Evolutionary conservation across 2,888 invertebrate species (phyloP), one percentile per base, ranked within the genome.

Genomic region (Clunio marinus): DNA sequence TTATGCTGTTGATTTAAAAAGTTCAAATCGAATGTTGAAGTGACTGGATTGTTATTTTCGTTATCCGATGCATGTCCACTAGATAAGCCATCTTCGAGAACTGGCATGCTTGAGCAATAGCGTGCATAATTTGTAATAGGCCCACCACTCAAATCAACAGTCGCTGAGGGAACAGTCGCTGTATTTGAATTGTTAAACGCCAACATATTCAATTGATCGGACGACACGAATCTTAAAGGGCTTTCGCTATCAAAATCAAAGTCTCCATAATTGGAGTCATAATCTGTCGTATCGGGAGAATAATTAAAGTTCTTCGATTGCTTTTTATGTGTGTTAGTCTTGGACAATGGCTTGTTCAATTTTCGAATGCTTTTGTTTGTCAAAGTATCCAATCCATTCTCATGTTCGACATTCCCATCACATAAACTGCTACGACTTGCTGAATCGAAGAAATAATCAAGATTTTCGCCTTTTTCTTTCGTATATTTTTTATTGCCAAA

Each of bases 51-150:
- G 75, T 91, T 91, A 76, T 92, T 92, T 80, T 96, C 96, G 0
- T 88, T 90, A 76, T 96, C 96, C 71, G 94, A 94, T 1, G 89
- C 93, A 76, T 95, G 95, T 1, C 95, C 95, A 37, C 95, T 95
- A 1, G 95, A 95, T 69, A 96, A 81, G 0, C 95, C 96, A 78
- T 96, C 96, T 76, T 96, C 95, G 55, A 96, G 85, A 15, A 93
- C 88, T 0, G 96, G 96, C 89, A 96, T 90, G 73, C 86, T 87
- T 62, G 86, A 86, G 79, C 83, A 89, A 79, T 85, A 83, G 77
- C 84, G 83, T 41, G 86, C 81, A 74, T 85, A 84, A 75, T 85
- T 86, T 51, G 83, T 81, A 70, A 84, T 83, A 51, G 84, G 83
- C 63, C 85, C 84, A 58, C 84, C 84, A 66, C 78, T 79, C 70